Base-by-base conservation (phyloP, 2,113 vertebrate genomes). In the Spilogale gracilis region DNA sequence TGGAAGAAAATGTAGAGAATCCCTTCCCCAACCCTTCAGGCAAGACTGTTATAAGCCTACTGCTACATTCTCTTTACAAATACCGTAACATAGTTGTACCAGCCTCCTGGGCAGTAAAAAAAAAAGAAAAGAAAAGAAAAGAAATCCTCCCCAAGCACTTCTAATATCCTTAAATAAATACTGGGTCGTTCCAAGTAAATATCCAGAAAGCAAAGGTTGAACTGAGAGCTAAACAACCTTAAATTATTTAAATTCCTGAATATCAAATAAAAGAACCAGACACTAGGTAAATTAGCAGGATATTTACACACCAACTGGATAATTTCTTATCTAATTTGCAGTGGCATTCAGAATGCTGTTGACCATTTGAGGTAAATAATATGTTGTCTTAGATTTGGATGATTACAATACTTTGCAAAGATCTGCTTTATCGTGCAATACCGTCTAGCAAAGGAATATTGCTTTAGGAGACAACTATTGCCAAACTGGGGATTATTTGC, bases 231-330 rank as follows among this genome's bases (percentile, higher is more conserved):
- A 96, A 98, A 97, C 93, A 95, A 56, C 18, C 96, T 38, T 96
- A 97, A 98, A 98, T 98, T 96, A 97, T 97, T 96, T 95, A 98
- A 97, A 98, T 98, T 98, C 63, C 43, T 93, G 86, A 98, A 96
- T 94, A 95, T 16, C 95, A 95, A 97, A 89, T 96, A 80, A 97
- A 98, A 98, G 91, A 92, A 78, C 85, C 97, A 83, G 96, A 84
- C 94, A 52, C 95, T 94, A 87, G 95, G 93, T 89, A 94, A 96
- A 97, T 97, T 98, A 97, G 95, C 87, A 84, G n/a, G 13, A 89
- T 97, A 97, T 95, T 94, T 97, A 83, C 92, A 95, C 65, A 97
- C 25, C 38, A 95, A 96, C 81, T 89, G 61, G 80, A 83, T 96
- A 96, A 97, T 96, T 95, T 97, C 95, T 98, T 97, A 98, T 97